Evolutionary conservation across 2,888 invertebrate species (phyloP).

Genomic region (Eupithecia abbreviata): DNA sequence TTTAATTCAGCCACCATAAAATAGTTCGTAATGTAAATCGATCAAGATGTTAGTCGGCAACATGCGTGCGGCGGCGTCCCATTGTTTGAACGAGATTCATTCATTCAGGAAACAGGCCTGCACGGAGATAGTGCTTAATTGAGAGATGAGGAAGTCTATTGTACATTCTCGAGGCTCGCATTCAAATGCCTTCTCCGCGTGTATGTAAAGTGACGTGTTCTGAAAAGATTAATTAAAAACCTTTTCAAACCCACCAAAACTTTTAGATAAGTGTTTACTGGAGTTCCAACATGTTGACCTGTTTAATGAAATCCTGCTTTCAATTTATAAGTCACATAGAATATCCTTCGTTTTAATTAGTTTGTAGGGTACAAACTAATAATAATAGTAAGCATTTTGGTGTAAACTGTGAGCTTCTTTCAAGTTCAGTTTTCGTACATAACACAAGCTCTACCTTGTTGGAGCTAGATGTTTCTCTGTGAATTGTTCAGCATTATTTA

Average conservation of each 20-base stretch:
- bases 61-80: neutral
- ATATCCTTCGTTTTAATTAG: too few relatives aligned
- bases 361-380: too few relatives aligned
- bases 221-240: neutral
- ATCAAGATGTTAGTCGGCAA: neutral
- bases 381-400: too few relatives aligned
- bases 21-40: neutral
- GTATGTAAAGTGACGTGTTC: neutral
- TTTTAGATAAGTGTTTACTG: too few relatives aligned
- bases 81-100: conserved; percentile 8
- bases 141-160: conserved; percentile 12
- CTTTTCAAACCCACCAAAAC: neutral
- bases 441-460: too few relatives aligned
- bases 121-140: neutral
- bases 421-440: too few relatives aligned
- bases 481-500: neutral
- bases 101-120: conserved; percentile 3
- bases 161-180: conserved; percentile 1
- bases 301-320: too few relatives aligned
- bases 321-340: too few relatives aligned
- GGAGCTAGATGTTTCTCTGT: too few relatives aligned
- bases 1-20: neutral
- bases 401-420: too few relatives aligned
- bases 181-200: neutral
- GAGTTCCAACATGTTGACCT: too few relatives aligned